Conservation (phyloP, 2,113 vertebrate species). For the Hippoglossus stenolepis region DNA sequence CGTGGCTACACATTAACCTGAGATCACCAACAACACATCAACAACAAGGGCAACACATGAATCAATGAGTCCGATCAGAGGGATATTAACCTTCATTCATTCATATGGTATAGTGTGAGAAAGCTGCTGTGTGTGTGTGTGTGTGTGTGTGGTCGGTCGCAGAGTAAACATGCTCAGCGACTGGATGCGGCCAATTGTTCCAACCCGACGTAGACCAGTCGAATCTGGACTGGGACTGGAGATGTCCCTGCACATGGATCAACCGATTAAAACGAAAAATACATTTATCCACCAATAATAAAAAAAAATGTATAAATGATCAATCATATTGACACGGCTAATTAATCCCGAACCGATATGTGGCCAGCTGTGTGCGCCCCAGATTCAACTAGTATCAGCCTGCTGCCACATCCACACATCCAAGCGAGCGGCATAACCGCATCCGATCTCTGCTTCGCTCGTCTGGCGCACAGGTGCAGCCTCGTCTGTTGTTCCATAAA, state of each 20-base stretch:
- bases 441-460: neutral
- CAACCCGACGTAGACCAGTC: constrained; percentile 67
- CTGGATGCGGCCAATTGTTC: constrained; percentile 49
- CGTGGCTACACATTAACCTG: constrained; percentile 71
- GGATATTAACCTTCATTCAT: neutral
- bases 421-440: neutral
- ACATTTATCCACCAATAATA: neutral
- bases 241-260: constrained; percentile 9
- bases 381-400: constrained; percentile 76
- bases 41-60: neutral
- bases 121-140: neutral
- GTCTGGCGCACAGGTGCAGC: neutral
- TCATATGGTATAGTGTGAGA: neutral
- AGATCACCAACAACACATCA: constrained; percentile 19
- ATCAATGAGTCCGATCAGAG: neutral
- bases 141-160: neutral
- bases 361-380: constrained; percentile 75
- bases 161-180: constrained; percentile 31
- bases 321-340: neutral
- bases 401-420: constrained; percentile 77
- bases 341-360: constrained; percentile 22
- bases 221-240: constrained; percentile 63
- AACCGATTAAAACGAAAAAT: neutral
- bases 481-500: neutral
- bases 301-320: neutral